phyloP scores from a whole-genome alignment of 2,797 vertebrate genomes.

The Coccyzus lansbergi region DNA sequence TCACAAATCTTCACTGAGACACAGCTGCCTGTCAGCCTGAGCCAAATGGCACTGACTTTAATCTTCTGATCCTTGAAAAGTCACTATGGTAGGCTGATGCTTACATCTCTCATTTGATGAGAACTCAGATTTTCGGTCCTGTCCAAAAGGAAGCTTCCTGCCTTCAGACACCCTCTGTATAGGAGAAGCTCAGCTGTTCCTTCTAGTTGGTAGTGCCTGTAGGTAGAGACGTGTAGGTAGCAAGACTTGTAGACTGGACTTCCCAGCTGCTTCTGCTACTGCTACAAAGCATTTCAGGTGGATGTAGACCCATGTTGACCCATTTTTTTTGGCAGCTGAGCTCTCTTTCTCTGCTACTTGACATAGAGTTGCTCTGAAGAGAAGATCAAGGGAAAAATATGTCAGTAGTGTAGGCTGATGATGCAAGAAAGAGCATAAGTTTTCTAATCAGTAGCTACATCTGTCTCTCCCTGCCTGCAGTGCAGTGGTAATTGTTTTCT shows the following conservation, averaged over 20 bases:
- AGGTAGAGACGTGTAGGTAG: background rate
- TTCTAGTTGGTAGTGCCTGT: background rate
- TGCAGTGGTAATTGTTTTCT: background rate
- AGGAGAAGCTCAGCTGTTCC: background rate
- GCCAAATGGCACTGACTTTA: background rate
- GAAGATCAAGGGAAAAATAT: background rate
- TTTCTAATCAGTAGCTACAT: background rate
- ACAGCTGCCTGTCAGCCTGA: background rate
- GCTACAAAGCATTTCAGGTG: background rate
- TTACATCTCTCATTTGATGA: background rate
- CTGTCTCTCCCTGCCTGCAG: background rate
- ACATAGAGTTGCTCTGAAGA: background rate
- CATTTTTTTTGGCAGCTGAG: background rate
- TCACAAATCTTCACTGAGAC: background rate
- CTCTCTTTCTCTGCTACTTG: background rate
- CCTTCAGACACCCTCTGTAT: background rate
- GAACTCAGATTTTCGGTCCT: background rate
- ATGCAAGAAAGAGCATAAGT: background rate
- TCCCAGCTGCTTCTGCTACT: background rate
- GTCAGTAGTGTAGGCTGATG: slow-evolving; percentile 6
- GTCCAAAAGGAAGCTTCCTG: background rate
- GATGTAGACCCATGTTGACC: background rate
- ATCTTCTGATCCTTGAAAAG: background rate
- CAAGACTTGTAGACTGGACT: background rate
- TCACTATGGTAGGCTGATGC: background rate